Conservation (phyloP, 2,797 vertebrate genomes). For the Falco rusticolus region DNA sequence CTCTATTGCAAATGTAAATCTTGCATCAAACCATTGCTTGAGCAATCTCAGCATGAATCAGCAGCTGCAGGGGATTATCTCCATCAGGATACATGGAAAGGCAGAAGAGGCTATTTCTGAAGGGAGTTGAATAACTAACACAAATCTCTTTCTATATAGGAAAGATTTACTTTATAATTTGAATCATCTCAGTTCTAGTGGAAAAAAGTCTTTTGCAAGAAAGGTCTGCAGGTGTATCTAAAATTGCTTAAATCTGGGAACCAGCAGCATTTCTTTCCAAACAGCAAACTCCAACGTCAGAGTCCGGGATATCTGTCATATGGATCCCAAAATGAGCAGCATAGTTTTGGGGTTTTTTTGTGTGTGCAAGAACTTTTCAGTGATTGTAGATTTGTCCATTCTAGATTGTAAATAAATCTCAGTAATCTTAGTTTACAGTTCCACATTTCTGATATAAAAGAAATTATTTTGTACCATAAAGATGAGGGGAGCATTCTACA, state of each 20-base stretch:
- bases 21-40: conserved; percentile 9
- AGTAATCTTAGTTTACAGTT: background rate
- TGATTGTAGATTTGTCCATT: background rate
- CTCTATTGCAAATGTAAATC: conserved; percentile 35
- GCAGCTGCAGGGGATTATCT: conserved; percentile 50
- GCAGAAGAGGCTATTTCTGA: conserved; percentile 9
- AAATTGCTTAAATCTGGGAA: background rate
- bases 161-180: conserved; percentile 6
- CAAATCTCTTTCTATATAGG: background rate
- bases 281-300: background rate
- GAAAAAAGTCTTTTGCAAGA: background rate
- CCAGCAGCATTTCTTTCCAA: background rate
- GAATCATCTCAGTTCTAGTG: background rate
- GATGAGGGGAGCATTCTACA: background rate
- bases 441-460: background rate
- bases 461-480: background rate
- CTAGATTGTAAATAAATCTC: background rate
- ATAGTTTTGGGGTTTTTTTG: background rate
- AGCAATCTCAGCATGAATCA: conserved; percentile 51
- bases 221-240: background rate
- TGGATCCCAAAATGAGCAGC: background rate
- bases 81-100: background rate
- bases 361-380: background rate
- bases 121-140: background rate
- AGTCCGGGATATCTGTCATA: background rate